Evolutionary conservation across 2,113 vertebrate genomes (phyloP).

Genomic region (Azemiops feae): DNA sequence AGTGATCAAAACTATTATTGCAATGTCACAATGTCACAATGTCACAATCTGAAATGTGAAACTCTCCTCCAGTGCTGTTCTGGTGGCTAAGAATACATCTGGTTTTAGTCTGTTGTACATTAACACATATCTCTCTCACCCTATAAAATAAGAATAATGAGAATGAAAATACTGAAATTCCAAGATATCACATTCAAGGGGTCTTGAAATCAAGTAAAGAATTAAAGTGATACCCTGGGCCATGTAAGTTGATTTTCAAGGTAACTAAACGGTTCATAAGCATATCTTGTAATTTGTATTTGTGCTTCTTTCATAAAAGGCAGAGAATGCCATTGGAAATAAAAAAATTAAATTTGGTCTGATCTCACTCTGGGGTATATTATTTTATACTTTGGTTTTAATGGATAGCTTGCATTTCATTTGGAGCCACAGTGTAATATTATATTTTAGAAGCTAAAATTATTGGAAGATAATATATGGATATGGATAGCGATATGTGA

Average conservation of each 20-base stretch:
- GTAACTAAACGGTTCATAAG: slow-evolving; percentile 27
- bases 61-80: slow-evolving; percentile 8
- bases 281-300: slow-evolving; percentile 7
- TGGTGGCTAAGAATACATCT: slow-evolving; percentile 26
- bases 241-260: slow-evolving; percentile 51
- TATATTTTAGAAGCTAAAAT: slow-evolving; percentile 23
- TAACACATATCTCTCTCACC: background rate
- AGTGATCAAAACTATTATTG: slow-evolving; percentile 26
- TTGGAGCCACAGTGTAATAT: slow-evolving; percentile 35
- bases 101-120: slow-evolving; percentile 18
- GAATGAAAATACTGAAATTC: background rate
- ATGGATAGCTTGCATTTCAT: slow-evolving; percentile 34
- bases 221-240: slow-evolving; percentile 22
- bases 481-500: slow-evolving; percentile 33
- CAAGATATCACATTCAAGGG: background rate
- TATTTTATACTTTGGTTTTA: slow-evolving; percentile 4
- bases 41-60: slow-evolving; percentile 12
- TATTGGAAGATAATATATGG: slow-evolving; percentile 24
- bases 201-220: background rate
- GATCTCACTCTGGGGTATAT: background rate
- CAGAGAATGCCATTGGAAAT: slow-evolving; percentile 3
- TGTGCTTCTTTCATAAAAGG: slow-evolving; percentile 18
- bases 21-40: slow-evolving; percentile 18
- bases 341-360: rapidly evolving
- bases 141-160: slow-evolving; percentile 7